Evolutionary conservation across 2,797 vertebrate species (phyloP), one percentile per base, ranked within the genome.

Genomic region (Sebastes hubbsi): DNA sequence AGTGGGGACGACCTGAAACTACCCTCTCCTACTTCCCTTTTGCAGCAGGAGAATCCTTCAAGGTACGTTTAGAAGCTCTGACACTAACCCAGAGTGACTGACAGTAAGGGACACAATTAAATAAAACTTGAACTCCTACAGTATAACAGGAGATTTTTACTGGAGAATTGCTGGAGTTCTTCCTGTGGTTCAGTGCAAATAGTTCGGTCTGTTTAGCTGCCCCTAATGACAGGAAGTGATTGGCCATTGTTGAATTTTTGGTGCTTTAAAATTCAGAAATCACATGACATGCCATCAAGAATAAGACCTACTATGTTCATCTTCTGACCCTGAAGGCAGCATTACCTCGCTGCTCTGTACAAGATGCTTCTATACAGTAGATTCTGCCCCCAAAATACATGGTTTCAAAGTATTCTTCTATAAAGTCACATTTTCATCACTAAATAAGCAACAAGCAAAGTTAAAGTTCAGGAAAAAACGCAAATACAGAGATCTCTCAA

Each of bases 11-110:
- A 10, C 93, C 96, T 58, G 97, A 98, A 91, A 97, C 95, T 4
- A 96, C 94, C 3, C 93, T 98, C 68, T 96, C 97, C 52, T 98
- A 96, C 87, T 98, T 98, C 63, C 97, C 97, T 10, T 98, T 98
- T 78, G 95, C 94, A 11, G 80, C 96, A 5, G 97, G 96, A 0
- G 97, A 98, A 77, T 69, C 97, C 0, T 98, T 98, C 89, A 98
- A 98, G 97, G 97, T 90, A 83, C 4, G 10, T 38, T 34, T 9
- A 8, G 1, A 1, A n/a, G 8, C 2, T 18, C 62, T 65, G 25
- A 77, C 10, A 3, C 32, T 34, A n/a, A 22, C 6, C 6, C 60
- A 34, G 30, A 62, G 20, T 7, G 32, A 32, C 18, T 58, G 29
- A 64, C 34, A 59, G n/a, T 52, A 0, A 49, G 18, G 11, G 25